Base-by-base conservation (phyloP, 2,113 vertebrate species). In the Melanocharis versteri region DNA sequence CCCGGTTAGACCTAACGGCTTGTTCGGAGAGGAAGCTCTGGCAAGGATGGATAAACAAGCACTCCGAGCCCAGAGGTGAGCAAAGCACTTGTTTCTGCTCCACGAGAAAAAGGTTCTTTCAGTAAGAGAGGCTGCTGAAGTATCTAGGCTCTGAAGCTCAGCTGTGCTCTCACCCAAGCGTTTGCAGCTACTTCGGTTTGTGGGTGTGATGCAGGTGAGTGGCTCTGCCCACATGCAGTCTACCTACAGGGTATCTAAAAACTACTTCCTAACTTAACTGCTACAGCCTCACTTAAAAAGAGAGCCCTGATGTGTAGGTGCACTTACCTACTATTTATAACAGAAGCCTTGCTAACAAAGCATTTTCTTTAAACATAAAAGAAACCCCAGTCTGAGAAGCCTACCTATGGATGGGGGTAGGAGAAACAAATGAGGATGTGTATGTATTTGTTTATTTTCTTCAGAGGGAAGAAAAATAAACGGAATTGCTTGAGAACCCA, bases 1-100 rank as follows among this genome's bases (percentile, higher is more conserved):
- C 2, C 7, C 0, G 0, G 53, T 78, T 21, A 56, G 35, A 68
- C 42, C 69, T 6, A 31, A 31, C 0, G 0, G 33, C 40, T 62
- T n/a, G 28, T 13, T 75, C 60, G 33, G 69, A 86, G 45, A 73
- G 83, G 51, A 60, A 77, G 47, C 47, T 78, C 68, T 65, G 66
- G 42, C 0, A 0, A 90, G 56, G 37, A 42, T 4, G n/a, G 71
- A 80, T 50, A 66, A 94, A 57, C 15, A 78, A 47, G 44, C 20
- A n/a, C 66, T 12, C 10, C 2, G 13, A 93, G 79, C 27, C 24
- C 76, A 69, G 72, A 86, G 51, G 48, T 48, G 64, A 84, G 44
- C 56, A 81, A 33, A 91, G 51, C 56, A 71, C 61, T 80, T 35
- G 44, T 26, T 73, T 66, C 56, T 62, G 24, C 31, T 68, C 44